Evolutionary conservation across 2,797 vertebrate species (phyloP).

Genomic region (Poecilia wingei): DNA sequence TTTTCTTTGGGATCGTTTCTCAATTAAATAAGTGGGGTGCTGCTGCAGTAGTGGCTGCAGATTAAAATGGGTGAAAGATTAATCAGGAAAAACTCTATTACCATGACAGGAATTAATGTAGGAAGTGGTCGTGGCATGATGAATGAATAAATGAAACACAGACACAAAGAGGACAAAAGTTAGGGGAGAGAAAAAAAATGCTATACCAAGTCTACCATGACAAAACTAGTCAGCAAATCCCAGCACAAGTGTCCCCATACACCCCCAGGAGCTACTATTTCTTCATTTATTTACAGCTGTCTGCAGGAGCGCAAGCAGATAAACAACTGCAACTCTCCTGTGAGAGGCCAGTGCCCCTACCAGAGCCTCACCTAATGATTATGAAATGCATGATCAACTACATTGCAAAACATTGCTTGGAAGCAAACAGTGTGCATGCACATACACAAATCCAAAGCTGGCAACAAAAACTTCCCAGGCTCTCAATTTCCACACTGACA

Average conservation of each 20-base stretch:
- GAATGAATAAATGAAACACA: slow-evolving; percentile 72
- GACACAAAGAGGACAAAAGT: slow-evolving; percentile 50
- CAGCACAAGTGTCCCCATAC: slow-evolving; percentile 42
- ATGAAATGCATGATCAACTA: slow-evolving; percentile 78
- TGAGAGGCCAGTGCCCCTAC: slow-evolving; percentile 48
- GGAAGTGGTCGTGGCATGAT: slow-evolving; percentile 64
- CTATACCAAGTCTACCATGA: slow-evolving; percentile 43
- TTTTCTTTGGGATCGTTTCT: slow-evolving; percentile 75
- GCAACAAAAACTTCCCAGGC: slow-evolving; percentile 33
- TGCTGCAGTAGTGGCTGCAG: slow-evolving; percentile 48
- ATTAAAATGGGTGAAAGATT: slow-evolving; percentile 78
- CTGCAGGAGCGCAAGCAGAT: slow-evolving; percentile 58
- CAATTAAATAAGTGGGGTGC: slow-evolving; percentile 80
- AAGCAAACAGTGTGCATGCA: slow-evolving; percentile 22
- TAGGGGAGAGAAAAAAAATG: slow-evolving; percentile 25
- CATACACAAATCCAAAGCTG: slow-evolving; percentile 16
- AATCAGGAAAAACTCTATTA: slow-evolving; percentile 81
- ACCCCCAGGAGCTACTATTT: slow-evolving; percentile 72
- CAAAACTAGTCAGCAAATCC: slow-evolving; percentile 74
- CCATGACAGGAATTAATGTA: slow-evolving; percentile 76
- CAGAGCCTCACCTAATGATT: slow-evolving; percentile 72
- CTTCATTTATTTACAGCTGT: slow-evolving; percentile 83
- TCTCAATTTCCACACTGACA: slow-evolving; percentile 60
- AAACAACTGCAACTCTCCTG: slow-evolving; percentile 66
- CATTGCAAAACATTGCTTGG: slow-evolving; percentile 28